Base-by-base conservation (phyloP, 2,113 vertebrate genomes). In the Gopherus flavomarginatus region DNA sequence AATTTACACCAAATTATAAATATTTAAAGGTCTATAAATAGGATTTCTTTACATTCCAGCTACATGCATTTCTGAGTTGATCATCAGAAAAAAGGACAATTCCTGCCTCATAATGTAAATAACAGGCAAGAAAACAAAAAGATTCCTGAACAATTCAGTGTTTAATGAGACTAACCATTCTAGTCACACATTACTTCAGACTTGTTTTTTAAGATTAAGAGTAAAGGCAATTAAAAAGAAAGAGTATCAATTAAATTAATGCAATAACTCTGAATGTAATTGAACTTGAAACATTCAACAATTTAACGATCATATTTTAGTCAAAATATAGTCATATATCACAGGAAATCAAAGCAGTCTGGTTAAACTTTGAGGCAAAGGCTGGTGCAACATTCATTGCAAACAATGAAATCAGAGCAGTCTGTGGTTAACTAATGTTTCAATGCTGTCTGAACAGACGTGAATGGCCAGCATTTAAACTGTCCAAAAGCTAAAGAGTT, bases 271-370 rank as follows among this genome's bases (percentile, higher is more conserved):
- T 90, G 49, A 95, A 88, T 88, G 52, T 53, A 95, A 72, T 5
- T 53, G 54, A 83, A 88, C 44, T 50, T 78, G 69, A 90, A 96
- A 92, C 7, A n/a, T 0, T 31, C 5, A 96, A 97, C 50, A 89
- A 97, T 84, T 95, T 94, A 88, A 82, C 11, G 86, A 81, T 85
- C 94, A 96, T 54, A 7, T 16, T 80, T 6, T 85, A 27, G 82
- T 89, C 62, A 87, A 90, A 96, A 96, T 65, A 84, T 62, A 85
- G 11, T 87, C 53, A 90, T 94, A 96, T 81, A 94, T 96, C 83
- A 95, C 14, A 87, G 80, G 94, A 96, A 97, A 96, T 92, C 50
- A 97, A 98, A 97, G 95, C 77, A 50, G 65, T 94, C 81, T 95
- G 81, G 78, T 97, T 94, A 94, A 96, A 94, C 94, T 93, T 89